Evolutionary conservation across 2,888 invertebrate genomes (phyloP).

Genomic region (Campoletis raptor): DNA sequence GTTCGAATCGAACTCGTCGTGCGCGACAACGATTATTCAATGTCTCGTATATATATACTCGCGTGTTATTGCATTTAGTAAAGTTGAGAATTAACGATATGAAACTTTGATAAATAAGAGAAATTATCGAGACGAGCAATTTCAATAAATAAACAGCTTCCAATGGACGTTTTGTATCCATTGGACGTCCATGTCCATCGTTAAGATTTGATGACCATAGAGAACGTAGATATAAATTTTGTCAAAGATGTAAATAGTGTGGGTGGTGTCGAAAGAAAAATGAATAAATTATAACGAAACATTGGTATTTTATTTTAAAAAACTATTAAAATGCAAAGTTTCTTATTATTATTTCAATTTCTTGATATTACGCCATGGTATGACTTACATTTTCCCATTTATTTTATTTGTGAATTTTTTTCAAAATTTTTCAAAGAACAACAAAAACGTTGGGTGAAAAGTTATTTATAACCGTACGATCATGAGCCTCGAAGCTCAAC

Average conservation of each 20-base stretch:
- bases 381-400: no score
- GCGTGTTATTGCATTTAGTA: neutral
- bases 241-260: neutral
- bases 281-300: neutral
- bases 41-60: slow-evolving; percentile 22
- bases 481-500: slow-evolving; percentile 25
- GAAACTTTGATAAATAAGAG: slow-evolving; percentile 17
- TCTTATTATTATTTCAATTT: neutral
- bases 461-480: slow-evolving; percentile 64
- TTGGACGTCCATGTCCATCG: no score
- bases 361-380: neutral
- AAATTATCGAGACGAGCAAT: slow-evolving; percentile 28
- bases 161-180: no score
- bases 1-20: slow-evolving; percentile 28
- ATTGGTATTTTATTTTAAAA: neutral
- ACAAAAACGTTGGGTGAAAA: slow-evolving; percentile 56
- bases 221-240: neutral
- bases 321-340: neutral
- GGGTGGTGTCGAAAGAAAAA: neutral
- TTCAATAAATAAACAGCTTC: neutral
- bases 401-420: no score
- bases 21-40: slow-evolving; percentile 55
- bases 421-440: slow-evolving; percentile 32
- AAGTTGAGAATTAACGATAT: slow-evolving; percentile 29
- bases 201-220: neutral